Conservation (phyloP, 2,113 vertebrate species). For the Muntiacus muntjak region DNA sequence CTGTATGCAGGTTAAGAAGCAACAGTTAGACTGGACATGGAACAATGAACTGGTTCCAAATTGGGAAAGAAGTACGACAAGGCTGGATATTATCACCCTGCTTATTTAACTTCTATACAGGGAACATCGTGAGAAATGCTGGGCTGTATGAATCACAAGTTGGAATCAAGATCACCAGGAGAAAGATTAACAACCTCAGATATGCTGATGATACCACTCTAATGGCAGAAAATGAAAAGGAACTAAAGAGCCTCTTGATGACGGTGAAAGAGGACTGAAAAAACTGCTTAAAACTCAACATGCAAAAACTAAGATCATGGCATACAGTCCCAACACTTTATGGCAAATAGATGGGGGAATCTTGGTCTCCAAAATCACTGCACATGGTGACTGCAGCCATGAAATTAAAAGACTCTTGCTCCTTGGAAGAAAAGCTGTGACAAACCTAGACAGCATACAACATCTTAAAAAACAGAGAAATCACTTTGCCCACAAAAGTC, state of each 20-base stretch:
- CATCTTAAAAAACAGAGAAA: neutral
- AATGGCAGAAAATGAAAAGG: neutral
- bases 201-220: neutral
- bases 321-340: neutral
- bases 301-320: neutral
- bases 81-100: neutral
- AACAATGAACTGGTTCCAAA: neutral
- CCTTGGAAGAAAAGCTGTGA: neutral
- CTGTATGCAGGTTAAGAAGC: neutral
- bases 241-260: neutral
- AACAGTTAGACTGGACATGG: neutral
- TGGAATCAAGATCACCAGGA: neutral
- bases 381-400: neutral
- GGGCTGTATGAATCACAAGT: neutral
- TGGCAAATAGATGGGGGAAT: neutral
- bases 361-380: neutral
- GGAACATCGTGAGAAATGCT: neutral
- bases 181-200: neutral
- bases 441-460: neutral
- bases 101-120: neutral
- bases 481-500: neutral
- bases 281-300: neutral
- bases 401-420: neutral
- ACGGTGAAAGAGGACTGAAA: neutral
- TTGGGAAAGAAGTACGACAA: neutral